Percentiles rank a stretch among this genome's conserved stretches.
These are phyloP conservation scores for Poeciliopsis retropinna DNA, from an alignment of 2,113 vertebrate genomes.

Conservation along the genomic window DNA sequence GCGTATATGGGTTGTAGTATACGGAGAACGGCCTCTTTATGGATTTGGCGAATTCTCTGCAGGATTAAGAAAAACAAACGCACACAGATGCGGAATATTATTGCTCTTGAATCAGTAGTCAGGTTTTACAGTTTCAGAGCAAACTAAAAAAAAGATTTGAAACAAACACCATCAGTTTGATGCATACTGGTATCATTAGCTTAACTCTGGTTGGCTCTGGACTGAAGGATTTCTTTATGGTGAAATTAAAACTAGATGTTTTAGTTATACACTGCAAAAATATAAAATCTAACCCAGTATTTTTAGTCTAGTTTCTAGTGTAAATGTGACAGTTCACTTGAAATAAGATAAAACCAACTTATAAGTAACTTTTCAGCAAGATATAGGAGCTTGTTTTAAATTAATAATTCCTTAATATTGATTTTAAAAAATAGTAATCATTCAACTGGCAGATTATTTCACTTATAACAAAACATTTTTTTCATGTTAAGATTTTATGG, in stretches of 20 bases:
- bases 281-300: no score
- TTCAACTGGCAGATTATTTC: no score
- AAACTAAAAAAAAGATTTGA: background rate
- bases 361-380: no score
- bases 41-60: constrained; percentile 95
- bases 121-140: no score
- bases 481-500: no score
- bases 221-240: background rate
- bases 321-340: no score
- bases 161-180: background rate
- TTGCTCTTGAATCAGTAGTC: background rate
- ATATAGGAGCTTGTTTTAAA: no score
- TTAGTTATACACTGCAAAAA: background rate
- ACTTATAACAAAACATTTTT: no score
- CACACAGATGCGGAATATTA: background rate
- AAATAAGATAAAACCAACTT: no score
- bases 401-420: no score
- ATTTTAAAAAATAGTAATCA: no score
- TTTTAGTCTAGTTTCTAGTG: no score
- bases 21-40: constrained; percentile 96
- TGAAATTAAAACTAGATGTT: background rate
- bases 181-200: background rate
- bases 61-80: background rate
- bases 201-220: background rate
- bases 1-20: constrained; percentile 98